Base-by-base conservation (phyloP, 2,888 invertebrate species). In the Polyploca ridens region DNA sequence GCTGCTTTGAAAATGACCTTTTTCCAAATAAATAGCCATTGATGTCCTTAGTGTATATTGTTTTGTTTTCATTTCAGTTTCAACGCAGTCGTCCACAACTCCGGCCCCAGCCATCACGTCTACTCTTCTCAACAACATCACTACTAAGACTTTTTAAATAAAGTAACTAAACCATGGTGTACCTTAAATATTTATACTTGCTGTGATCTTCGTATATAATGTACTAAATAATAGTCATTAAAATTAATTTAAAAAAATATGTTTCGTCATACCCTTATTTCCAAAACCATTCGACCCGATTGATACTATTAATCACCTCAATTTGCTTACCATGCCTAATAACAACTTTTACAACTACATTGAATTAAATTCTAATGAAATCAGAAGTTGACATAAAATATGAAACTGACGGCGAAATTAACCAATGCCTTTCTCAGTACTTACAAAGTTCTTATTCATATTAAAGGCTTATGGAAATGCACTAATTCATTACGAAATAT, bases 81-180 rank as follows among this genome's bases (percentile, higher is more conserved):
- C 87, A 93, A 94, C 86, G 93, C 94, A 58, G 89, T 94, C 64
- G 93, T 94, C 41, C 90, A 94, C 71, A 93, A 93, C 87, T 93
- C 93, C 66, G 93, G 93, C 0, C 92, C 93, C 73, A 92, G 90
- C 82, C 93, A 92, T 64, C 91, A 93, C 75, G 83, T 89, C 19
- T 91, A 92, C 82, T 88, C 90, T 0, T 89, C 92, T 63, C 92
- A 92, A 64, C 82, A 89, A 69, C 91, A 92, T 68, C 87, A 88
- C 67, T 88, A 91, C 77, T 91, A 85, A 79, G 82, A 78, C 70
- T 74, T 69, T 65, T 67, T 64, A 57, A 72, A 66, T 63, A 63
- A 69, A 68, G 65, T 70, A 75, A 69, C 77, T 73, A 73, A 41
- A 70, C 70, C 77, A 77, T 78, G 71, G 75, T 78, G 81, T 86